Conservation (phyloP, 1,140 invertebrate species). For the Caenorhabditis latens region DNA sequence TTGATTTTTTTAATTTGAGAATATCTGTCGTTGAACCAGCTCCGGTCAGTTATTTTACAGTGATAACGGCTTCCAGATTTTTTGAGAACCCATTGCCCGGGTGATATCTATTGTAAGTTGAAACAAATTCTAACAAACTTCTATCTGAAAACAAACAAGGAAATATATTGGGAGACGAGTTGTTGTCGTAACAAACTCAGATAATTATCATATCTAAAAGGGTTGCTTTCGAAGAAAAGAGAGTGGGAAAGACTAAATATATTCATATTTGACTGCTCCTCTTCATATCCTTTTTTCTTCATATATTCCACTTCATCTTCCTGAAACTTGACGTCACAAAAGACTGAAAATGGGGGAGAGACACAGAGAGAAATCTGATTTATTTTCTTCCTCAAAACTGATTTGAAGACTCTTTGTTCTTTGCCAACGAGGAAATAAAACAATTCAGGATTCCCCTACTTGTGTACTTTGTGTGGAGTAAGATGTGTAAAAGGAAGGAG, state of each 20-base stretch:
- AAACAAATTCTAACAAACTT: neutral
- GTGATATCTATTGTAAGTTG: too few species aligned
- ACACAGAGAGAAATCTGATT: neutral
- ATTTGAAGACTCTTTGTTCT: neutral
- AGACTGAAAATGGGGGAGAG: neutral
- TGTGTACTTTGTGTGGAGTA: too few species aligned
- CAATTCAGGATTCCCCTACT: neutral
- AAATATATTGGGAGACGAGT: neutral
- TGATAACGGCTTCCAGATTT: too few species aligned
- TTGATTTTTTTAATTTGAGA: too few species aligned
- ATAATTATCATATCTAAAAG: conserved; percentile 28
- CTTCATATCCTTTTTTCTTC: neutral
- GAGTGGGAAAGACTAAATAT: neutral
- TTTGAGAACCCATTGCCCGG: too few species aligned
- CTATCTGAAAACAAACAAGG: conserved; percentile 9
- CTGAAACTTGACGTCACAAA: conserved; percentile 15
- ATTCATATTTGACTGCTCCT: conserved; percentile 31
- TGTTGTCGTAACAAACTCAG: neutral
- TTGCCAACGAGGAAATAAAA: neutral
- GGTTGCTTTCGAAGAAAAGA: neutral
- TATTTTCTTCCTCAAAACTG: neutral
- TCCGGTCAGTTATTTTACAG: too few species aligned
- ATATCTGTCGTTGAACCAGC: too few species aligned
- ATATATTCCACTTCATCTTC: neutral
- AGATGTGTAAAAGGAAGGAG: too few species aligned